These are phyloP conservation scores for Gymnothorax javanicus DNA, from an alignment of 2,797 vertebrate genomes.

Conservation along the genomic window DNA sequence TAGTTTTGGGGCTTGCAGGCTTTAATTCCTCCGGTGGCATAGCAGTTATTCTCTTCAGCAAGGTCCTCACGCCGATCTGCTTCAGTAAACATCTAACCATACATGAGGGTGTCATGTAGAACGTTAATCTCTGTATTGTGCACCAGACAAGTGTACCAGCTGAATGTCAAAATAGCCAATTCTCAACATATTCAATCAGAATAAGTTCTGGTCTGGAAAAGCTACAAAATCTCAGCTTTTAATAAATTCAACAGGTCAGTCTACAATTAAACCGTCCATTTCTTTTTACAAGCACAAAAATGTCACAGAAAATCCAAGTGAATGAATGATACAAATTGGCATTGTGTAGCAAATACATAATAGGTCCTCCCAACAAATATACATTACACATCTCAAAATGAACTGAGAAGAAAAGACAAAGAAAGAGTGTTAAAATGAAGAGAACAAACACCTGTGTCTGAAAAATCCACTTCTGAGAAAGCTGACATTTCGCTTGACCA, in stretches of 20 bases:
- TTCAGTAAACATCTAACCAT: too few species aligned
- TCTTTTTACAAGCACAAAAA: slow-evolving; percentile 8
- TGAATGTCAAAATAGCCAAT: too few species aligned
- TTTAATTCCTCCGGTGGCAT: too few species aligned
- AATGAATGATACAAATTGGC: background rate
- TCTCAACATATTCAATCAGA: background rate
- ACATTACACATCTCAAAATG: background rate
- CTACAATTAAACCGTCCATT: background rate
- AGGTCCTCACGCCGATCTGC: too few species aligned
- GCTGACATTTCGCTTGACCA: background rate
- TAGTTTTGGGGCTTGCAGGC: background rate
- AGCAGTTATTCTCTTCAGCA: too few species aligned
- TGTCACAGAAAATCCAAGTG: background rate
- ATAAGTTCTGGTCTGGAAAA: background rate
- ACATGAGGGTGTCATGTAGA: too few species aligned
- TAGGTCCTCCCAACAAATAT: background rate
- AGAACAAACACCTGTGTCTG: background rate
- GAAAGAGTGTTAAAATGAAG: slow-evolving; percentile 1
- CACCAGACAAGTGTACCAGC: too few species aligned
- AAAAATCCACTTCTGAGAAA: background rate
- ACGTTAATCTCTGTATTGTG: too few species aligned
- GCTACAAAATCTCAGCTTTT: slow-evolving; percentile 14
- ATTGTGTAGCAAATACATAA: slow-evolving; percentile 14
- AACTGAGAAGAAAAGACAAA: background rate
- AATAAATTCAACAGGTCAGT: slow-evolving; percentile 8